Evolutionary conservation across 2,113 vertebrate genomes (phyloP).

Genomic region (Platanista minor): DNA sequence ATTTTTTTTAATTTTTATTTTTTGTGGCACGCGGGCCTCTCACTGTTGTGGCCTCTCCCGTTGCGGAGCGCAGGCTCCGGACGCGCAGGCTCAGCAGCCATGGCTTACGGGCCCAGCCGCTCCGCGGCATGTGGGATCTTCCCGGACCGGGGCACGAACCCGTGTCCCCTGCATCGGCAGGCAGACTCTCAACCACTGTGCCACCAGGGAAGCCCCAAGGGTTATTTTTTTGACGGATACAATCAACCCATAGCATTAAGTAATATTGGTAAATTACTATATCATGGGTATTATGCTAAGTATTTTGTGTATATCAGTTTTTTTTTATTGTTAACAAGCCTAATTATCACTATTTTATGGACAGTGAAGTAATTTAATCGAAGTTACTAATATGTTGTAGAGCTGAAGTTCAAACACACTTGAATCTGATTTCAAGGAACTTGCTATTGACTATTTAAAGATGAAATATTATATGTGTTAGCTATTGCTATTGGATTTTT

Average conservation of each 20-base stretch:
- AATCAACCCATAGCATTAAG: background rate
- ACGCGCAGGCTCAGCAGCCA: too few species aligned
- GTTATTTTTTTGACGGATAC: background rate
- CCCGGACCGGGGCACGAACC: too few species aligned
- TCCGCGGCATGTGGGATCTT: too few species aligned
- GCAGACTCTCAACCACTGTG: too few species aligned
- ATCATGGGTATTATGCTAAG: background rate
- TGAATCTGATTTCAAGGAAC: background rate
- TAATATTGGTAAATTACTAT: background rate
- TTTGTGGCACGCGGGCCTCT: too few species aligned
- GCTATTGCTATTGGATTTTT: background rate
- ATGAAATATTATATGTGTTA: constrained; percentile 4
- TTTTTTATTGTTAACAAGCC: background rate
- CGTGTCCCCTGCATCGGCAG: too few species aligned
- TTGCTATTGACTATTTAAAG: background rate
- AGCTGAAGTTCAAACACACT: background rate
- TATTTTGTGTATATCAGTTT: background rate
- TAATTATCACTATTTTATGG: background rate
- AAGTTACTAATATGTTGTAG: background rate
- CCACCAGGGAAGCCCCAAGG: too few species aligned
- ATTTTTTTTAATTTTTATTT: too few species aligned
- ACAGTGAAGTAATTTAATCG: background rate
- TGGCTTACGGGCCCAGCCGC: too few species aligned
- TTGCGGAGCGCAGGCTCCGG: too few species aligned
- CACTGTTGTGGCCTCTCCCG: too few species aligned